Base-by-base conservation (phyloP, 2,113 vertebrate genomes). In the Podarcis muralis region DNA sequence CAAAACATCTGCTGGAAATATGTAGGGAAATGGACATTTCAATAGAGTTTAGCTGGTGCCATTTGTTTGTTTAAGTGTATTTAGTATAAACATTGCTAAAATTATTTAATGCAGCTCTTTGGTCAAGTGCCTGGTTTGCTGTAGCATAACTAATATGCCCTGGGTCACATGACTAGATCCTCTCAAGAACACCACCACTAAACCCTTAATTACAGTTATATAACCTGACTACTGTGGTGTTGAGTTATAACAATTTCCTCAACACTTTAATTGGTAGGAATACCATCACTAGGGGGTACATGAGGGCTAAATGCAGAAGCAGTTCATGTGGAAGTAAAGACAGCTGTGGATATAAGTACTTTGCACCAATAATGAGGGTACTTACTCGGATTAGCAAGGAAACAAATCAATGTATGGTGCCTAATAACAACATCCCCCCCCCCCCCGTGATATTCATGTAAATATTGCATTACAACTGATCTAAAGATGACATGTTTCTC, bases 201-300 rank as follows among this genome's bases (percentile, higher is more conserved):
- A 93, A 65, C 62, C 22, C 0, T 85, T 88, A 25, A 80, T 90
- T 91, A 77, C 53, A 72, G 3, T 11, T 85, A 32, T 65, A 1
- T 20, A 88, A 15, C 22, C 25, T 71, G 18, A 13, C 81, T 25
- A 85, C 11, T 90, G 76, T 25, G 20, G 0, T 12, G 66, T 59
- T 86, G 68, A 90, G 84, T 6, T n/a, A 68, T 37, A 87, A 37
- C 80, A 16, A 85, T 85, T 89, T 89, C 5, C 78, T 77, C 5
- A 59, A 2, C 9, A 59, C 30, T 3, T 0, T 85, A 90, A 88
- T 88, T 84, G 84, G 48, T 88, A 72, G 30, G 30, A 2, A 11
- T 59, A 53, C 35, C 80, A 85, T 13, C 72, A 69, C 59, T 71
- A 32, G 62, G 79, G 2, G 5, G 35, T 80, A 13, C 6, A 30